Percentiles rank a stretch among this genome's conserved stretches.
Evolutionary conservation across 2,113 vertebrate genomes (phyloP).

Genomic region (Drymodes brunneopygia): DNA sequence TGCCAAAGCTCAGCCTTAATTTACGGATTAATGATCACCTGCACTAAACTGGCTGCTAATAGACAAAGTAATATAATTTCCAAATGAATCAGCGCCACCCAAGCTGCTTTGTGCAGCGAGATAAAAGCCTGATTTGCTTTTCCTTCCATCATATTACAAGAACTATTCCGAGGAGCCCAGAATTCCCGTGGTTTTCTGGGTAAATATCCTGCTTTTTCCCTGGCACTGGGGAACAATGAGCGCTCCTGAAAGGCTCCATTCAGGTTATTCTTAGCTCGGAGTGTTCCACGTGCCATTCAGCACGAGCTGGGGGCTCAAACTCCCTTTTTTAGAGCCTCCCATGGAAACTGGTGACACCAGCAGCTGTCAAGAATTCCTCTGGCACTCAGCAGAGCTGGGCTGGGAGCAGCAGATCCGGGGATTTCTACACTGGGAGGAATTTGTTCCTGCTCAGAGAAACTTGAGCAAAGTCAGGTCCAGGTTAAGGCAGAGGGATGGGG

Average conservation of each 20-base stretch:
- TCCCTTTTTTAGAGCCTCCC: neutral
- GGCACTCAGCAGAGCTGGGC: neutral
- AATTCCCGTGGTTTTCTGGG: neutral
- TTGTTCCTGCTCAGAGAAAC: neutral
- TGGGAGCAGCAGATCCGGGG: too few species aligned
- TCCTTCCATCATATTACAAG: neutral
- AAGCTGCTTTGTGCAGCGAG: neutral
- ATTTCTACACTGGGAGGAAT: neutral
- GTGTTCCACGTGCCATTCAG: neutral
- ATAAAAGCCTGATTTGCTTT: neutral
- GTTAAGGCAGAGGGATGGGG: too few species aligned
- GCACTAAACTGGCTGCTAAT: neutral
- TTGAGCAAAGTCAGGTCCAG: rapidly evolving
- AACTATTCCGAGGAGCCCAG: neutral
- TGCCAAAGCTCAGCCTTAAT: neutral
- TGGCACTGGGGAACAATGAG: neutral
- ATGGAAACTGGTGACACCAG: neutral
- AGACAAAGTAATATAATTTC: neutral
- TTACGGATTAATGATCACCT: neutral
- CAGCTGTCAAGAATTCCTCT: neutral
- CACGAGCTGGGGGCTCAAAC: neutral
- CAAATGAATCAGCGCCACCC: neutral
- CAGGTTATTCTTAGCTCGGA: neutral
- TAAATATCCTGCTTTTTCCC: neutral
- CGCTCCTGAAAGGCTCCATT: neutral